Base-by-base conservation (phyloP, 2,888 invertebrate genomes). In the Ophion ventricosus region DNA sequence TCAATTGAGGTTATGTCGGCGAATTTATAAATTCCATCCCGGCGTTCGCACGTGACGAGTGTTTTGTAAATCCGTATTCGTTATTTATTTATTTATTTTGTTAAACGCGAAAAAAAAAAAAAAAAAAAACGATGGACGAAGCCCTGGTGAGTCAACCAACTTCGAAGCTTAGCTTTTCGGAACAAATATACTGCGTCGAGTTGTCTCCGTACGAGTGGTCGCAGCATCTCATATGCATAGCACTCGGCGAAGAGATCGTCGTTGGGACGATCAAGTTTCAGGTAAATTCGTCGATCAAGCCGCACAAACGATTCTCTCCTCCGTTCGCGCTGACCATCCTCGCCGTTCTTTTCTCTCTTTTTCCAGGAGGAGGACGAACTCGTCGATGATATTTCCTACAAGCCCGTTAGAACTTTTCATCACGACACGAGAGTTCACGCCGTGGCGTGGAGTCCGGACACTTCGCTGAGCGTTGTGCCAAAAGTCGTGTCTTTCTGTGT, bases 161-260 rank as follows among this genome's bases (percentile, higher is more conserved):
- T 4, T 94, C 94, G 84, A 92, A 93, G 57, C 92, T 95, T 29
- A 92, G 93, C 86, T 94, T 96, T 77, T 90, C 93, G 70, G 95
- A 95, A 25, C 94, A 95, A 90, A 94, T 96, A 64, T 93, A 94
- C 64, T 93, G 93, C 81, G 94, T 95, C 29, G 95, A 95, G 89
- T 94, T 96, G 84, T 96, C 96, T 20, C 94, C 95, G 1, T 96
- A 94, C 87, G 95, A 96, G 90, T 95, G 95, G 94, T 96, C 96
- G 1, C 95, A 95, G 87, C 95, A 96, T 91, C 92, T 96, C 66
- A 92, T 96, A 81, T 94, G 96, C 73, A 93, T 96, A 64, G 96
- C 95, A 0, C 94, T 95, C 72, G 91, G 94, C 61, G 94, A 95
- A 59, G 95, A 95, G 91, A 94, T 96, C 43, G 91, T 95, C 17